A percentile compares a stretch with the other conserved stretches of the same genome.
Evolutionary conservation across 2,113 vertebrate species (phyloP).

Genomic region (Campylomormyrus numenius): DNA sequence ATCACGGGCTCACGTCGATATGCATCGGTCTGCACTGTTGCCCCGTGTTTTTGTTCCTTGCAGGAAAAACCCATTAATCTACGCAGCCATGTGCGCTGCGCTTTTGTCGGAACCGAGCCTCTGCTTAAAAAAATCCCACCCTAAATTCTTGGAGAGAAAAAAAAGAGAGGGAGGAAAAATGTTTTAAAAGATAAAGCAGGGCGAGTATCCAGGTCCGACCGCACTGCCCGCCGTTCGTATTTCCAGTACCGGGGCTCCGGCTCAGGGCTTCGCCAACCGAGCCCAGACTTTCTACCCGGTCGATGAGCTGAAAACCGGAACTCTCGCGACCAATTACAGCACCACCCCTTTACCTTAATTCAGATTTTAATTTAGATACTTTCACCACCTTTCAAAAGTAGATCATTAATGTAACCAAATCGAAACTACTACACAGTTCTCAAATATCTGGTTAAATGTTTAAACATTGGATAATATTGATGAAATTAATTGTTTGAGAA

Average conservation of each 20-base stretch:
- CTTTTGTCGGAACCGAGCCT: neutral
- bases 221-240: neutral
- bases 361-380: neutral
- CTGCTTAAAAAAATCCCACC: neutral
- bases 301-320: conserved; percentile 15
- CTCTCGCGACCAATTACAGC: conserved; percentile 7
- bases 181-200: conserved; percentile 1
- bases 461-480: neutral
- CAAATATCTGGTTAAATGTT: neutral
- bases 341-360: neutral
- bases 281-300: neutral
- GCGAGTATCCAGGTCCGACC: neutral
- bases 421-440: neutral
- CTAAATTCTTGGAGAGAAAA: neutral
- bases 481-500: neutral
- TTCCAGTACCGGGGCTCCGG: neutral
- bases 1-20: neutral
- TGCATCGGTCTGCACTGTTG: neutral
- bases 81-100: neutral
- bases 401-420: neutral
- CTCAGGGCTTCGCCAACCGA: neutral
- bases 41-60: neutral
- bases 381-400: neutral
- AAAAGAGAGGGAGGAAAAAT: neutral
- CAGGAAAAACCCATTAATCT: neutral